These are phyloP conservation scores for Nebria ingens DNA, from an alignment of 1,140 invertebrate species.

Conservation along the genomic window DNA sequence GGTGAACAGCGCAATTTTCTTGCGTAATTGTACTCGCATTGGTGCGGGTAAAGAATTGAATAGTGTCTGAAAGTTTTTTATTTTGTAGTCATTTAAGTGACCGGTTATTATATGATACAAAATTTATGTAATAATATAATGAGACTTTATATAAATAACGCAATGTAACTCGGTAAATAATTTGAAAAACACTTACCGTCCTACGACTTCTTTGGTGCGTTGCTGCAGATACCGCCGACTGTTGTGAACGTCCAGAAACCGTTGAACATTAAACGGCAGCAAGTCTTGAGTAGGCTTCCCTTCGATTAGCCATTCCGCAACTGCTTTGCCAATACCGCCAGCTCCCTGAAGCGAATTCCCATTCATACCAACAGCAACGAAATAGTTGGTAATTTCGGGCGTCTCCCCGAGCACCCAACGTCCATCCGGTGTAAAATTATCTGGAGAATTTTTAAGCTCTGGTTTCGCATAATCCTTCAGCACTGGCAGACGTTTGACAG, in stretches of 20 bases:
- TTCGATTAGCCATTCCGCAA: slow-evolving; percentile 81
- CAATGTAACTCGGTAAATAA: no score
- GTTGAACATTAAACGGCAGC: slow-evolving; percentile 82
- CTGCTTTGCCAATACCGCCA: slow-evolving; percentile 83
- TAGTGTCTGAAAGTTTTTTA: no score
- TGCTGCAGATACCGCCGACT: slow-evolving; percentile 90
- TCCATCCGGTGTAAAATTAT: slow-evolving; percentile 89
- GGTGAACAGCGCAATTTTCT: slow-evolving; percentile 91
- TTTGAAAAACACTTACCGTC: no score
- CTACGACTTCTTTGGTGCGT: slow-evolving; percentile 86
- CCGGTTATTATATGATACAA: no score
- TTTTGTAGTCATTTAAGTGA: no score
- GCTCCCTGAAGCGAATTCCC: slow-evolving; percentile 86
- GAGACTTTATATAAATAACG: no score
- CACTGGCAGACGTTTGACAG: slow-evolving; percentile 71
- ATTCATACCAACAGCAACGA: slow-evolving; percentile 92
- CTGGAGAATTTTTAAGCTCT: slow-evolving; percentile 74
- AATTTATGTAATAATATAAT: no score
- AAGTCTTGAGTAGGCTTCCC: slow-evolving; percentile 75
- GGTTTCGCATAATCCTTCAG: slow-evolving; percentile 62
- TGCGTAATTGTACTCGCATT: slow-evolving; percentile 75
- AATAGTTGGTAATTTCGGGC: slow-evolving; percentile 88
- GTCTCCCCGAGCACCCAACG: slow-evolving; percentile 89
- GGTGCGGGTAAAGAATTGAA: slow-evolving; percentile 69
- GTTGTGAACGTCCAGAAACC: slow-evolving; percentile 92